Conservation (phyloP, 2,888 invertebrate species). For the Arrhopalites spinosus region DNA sequence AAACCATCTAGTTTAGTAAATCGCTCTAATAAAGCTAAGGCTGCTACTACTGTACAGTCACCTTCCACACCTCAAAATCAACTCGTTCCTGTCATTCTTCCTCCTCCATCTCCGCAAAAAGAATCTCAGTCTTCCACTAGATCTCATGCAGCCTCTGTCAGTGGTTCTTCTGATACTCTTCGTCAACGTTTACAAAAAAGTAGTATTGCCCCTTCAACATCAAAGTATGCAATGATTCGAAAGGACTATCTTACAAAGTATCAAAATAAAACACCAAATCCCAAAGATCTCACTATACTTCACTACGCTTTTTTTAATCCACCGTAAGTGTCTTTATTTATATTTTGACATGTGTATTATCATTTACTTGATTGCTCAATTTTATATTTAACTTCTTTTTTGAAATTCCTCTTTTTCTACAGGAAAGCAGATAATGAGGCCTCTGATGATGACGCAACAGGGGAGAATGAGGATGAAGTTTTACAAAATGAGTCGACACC, state of each 20-base stretch:
- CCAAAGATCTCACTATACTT: constrained; percentile 72
- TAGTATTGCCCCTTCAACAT: constrained; percentile 29
- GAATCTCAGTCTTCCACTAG: neutral
- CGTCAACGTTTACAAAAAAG: constrained; percentile 43
- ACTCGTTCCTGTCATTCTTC: neutral
- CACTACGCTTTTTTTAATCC: constrained; percentile 56
- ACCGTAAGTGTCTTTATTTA: constrained; percentile 43
- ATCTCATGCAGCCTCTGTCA: neutral
- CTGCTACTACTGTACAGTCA: neutral
- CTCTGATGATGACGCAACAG: neutral
- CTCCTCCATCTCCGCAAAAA: constrained; percentile 8
- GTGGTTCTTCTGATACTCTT: constrained; percentile 34
- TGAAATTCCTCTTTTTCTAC: too few species aligned
- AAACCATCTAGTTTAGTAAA: too few species aligned
- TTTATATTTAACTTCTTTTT: neutral
- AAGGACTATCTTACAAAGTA: constrained; percentile 53
- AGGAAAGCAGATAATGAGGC: neutral
- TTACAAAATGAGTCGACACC: neutral
- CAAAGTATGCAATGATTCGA: constrained; percentile 43
- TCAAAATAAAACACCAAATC: constrained; percentile 57
- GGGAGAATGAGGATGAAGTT: constrained; percentile 1
- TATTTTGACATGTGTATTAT: neutral
- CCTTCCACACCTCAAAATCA: neutral
- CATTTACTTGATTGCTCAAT: neutral
- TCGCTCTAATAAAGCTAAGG: too few species aligned